Evolutionary conservation across 1,140 invertebrate species (phyloP).

Genomic region (Trichomalopsis sarcophagae): DNA sequence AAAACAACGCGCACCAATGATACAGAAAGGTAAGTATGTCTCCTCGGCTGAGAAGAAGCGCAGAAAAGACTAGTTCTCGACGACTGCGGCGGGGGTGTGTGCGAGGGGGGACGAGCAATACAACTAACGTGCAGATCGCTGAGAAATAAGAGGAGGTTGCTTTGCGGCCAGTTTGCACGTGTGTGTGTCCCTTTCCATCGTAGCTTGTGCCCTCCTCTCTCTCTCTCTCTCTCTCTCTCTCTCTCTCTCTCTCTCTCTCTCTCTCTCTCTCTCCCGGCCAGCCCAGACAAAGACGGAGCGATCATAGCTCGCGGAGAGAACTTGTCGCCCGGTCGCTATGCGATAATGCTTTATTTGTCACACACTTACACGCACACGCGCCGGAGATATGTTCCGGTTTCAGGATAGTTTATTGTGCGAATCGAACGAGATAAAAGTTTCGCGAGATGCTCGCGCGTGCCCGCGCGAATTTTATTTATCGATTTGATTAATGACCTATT

Average conservation of each 20-base stretch:
- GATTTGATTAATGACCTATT: conserved; percentile 52
- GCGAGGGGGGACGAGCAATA: background rate
- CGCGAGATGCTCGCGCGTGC: conserved; percentile 3
- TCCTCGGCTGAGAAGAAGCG: background rate
- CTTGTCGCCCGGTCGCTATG: conserved; percentile 67
- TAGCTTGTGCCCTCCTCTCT: conserved; percentile 54
- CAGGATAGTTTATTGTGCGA: conserved; percentile 75
- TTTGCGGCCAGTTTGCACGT: background rate
- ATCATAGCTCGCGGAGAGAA: conserved; percentile 59
- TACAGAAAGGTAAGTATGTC: background rate
- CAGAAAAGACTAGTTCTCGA: background rate
- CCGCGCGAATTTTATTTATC: conserved; percentile 49
- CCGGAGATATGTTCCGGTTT: conserved; percentile 73
- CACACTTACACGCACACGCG: conserved; percentile 56
- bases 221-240: conserved; percentile 34
- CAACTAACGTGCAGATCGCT: conserved; percentile 25
- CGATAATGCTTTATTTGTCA: conserved; percentile 76
- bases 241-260: background rate
- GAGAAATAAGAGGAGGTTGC: background rate
- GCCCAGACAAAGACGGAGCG: background rate
- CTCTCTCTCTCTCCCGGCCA: background rate
- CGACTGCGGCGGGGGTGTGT: background rate
- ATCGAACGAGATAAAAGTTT: conserved; percentile 71
- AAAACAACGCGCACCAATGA: background rate
- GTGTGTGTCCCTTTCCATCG: conserved; percentile 33